A percentile compares a stretch with the other conserved stretches of the same genome.
These are phyloP conservation scores for Phrynosoma platyrhinos DNA, from an alignment of 2,113 vertebrate species.

Conservation along the genomic window DNA sequence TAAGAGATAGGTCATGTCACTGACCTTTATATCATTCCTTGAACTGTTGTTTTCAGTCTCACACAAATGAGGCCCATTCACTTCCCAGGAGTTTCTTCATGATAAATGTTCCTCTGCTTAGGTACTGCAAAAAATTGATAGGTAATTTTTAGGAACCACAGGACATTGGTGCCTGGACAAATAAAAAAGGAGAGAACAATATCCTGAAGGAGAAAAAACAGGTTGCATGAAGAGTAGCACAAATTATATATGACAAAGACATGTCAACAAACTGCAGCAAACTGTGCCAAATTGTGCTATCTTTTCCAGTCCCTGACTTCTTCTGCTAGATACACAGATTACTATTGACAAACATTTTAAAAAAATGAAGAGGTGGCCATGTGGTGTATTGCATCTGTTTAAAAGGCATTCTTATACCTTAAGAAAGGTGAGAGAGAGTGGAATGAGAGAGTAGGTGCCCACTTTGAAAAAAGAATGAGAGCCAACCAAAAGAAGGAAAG, in stretches of 20 bases:
- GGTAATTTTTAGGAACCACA: background rate
- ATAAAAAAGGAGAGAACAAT: background rate
- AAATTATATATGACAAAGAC: background rate
- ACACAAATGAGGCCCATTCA: background rate
- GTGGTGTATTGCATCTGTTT: background rate
- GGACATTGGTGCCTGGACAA: background rate
- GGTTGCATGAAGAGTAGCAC: background rate
- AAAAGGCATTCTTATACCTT: background rate
- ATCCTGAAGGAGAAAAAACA: background rate
- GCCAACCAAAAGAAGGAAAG: background rate
- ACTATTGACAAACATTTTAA: background rate
- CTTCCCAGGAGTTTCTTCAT: background rate
- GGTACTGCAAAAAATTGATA: background rate
- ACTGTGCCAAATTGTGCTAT: background rate
- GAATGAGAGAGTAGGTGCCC: background rate
- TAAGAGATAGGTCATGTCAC: background rate
- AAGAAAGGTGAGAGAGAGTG: background rate
- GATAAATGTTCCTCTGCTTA: background rate
- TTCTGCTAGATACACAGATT: background rate
- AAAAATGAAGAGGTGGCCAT: background rate
- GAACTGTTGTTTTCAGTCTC: background rate
- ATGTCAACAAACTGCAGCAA: background rate
- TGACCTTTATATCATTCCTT: slow-evolving; percentile 26
- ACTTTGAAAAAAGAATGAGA: background rate
- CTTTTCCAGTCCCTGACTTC: background rate